Conservation (phyloP, 23 tunicate species). For the Pegea sp. region DNA sequence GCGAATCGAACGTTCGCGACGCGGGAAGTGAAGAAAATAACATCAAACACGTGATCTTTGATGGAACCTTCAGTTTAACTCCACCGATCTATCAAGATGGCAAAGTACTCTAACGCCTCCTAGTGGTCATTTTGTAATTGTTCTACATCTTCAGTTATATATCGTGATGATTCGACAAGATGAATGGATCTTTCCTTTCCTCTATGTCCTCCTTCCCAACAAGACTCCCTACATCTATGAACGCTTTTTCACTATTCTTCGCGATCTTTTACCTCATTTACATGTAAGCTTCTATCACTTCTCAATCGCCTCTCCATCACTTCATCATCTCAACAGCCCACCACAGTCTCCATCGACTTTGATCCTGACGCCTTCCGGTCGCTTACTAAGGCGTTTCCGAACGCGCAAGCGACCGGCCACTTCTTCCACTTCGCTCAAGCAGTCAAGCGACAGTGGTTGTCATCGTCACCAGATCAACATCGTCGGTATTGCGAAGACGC, state of each 20-base stretch:
- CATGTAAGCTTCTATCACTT: neutral
- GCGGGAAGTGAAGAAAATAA: constrained; percentile 1
- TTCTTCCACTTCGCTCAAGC: constrained; percentile 1
- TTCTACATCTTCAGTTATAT: constrained; percentile 2
- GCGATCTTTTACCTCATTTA: neutral
- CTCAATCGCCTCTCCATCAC: neutral
- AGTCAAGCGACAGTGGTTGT: constrained; percentile 1
- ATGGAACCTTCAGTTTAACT: neutral
- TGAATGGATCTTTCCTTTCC: constrained; percentile 5
- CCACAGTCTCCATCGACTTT: neutral
- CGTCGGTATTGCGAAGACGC: constrained; percentile 1
- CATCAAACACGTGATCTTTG: neutral
- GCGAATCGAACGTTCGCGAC: neutral
- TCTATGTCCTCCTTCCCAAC: constrained; percentile 4
- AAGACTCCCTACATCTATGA: constrained; percentile 2
- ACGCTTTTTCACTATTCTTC: neutral
- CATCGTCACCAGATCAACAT: neutral
- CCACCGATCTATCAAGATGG: neutral
- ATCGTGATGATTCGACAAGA: constrained; percentile 2
- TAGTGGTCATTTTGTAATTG: neutral
- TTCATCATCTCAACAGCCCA: neutral
- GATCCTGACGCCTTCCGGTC: neutral
- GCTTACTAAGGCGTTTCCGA: neutral
- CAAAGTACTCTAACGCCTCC: neutral
- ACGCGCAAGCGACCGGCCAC: neutral